Conservation (phyloP, 2,888 invertebrate genomes). For the Drosophila picticornis region DNA sequence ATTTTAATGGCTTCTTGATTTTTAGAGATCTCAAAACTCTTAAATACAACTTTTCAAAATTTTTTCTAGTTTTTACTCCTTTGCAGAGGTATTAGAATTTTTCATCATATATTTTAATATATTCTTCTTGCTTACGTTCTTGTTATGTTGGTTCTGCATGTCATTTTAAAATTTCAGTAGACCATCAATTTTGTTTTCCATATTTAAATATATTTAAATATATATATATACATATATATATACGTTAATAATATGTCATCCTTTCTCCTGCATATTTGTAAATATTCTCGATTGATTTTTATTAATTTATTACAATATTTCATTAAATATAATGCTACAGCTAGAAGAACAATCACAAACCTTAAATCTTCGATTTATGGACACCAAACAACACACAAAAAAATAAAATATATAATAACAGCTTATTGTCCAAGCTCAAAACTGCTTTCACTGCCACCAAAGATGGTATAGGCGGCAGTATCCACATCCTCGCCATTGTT, state of each 20-base stretch:
- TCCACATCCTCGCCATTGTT: conserved; percentile 71
- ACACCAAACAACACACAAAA: conserved; percentile 30
- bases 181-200: neutral
- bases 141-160: neutral
- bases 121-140: neutral
- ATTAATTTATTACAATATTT: conserved; percentile 27
- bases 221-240: neutral
- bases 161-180: neutral
- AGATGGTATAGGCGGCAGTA: conserved; percentile 56
- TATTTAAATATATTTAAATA: neutral
- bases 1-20: conserved; percentile 21
- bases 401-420: neutral
- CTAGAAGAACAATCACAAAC: conserved; percentile 67
- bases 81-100: neutral
- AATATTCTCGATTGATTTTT: neutral
- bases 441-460: conserved; percentile 53
- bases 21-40: neutral
- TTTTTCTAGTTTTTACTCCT: neutral
- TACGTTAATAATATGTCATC: neutral
- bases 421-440: conserved; percentile 37
- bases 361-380: conserved; percentile 53
- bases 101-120: neutral
- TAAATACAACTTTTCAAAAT: neutral
- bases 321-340: conserved; percentile 28
- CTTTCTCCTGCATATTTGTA: neutral